Base-by-base conservation (phyloP, 1,140 invertebrate species). In the Drosophila parabipectinata region DNA sequence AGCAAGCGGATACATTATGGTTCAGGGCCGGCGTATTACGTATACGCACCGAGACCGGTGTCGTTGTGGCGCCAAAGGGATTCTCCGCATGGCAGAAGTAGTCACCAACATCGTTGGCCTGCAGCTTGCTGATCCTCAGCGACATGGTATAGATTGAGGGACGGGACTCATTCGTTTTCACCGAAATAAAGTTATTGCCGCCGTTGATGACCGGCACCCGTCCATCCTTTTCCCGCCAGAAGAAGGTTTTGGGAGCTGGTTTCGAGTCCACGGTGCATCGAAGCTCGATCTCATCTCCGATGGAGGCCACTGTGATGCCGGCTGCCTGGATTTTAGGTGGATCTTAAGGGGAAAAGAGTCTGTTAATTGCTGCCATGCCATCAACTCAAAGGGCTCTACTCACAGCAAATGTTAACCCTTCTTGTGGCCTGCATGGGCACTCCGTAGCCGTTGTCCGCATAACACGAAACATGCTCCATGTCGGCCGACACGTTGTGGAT, bases 21-120 rank as follows among this genome's bases (percentile, higher is more conserved):
- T 94, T 93, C 0, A 94, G 91, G 1, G 93, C 93, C 2, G 90
- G 90, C 8, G 93, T 92, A 52, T 93, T 94, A 15, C 95, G 91
- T 66, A 96, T 93, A 47, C 95, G 90, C n/a, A 97, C 95, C 0
- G 95, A 95, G 0, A 96, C 95, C 0, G 95, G 94, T 50, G 94
- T 93, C 0, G 95, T 94, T 0, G 94, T 93, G 53, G 94, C 94
- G 1, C 96, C 96, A 72, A 96, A 96, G 0, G 95, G 94, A 90
- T 97, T 97, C 91, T 96, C 95, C 1, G 96, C 96, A 90, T 96
- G 95, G 69, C 96, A 97, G 92, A 94, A 96, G 90, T 96, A 97
- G 51, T 96, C 95, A 0, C 95, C 96, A 37, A 95, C 95, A 90
- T 96, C 96, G 37, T 93, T 91, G 55, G 95, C 94, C 15, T 93